These are phyloP conservation scores for Lissocephala sabroskyi DNA, from an alignment of 2,888 invertebrate species.

Conservation along the genomic window DNA sequence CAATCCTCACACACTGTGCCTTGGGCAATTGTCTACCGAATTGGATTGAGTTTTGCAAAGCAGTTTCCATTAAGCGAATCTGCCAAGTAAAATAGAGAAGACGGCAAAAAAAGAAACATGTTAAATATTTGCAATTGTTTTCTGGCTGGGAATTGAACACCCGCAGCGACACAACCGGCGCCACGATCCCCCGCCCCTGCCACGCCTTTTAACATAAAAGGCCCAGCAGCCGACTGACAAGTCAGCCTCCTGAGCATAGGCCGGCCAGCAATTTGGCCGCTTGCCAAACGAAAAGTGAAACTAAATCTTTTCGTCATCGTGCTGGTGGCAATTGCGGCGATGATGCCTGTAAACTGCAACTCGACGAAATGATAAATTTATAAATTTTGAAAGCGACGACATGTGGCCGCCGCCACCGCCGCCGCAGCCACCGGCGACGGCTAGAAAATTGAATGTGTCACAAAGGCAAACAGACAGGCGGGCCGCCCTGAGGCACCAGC, in stretches of 20 bases:
- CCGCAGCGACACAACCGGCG: too few species aligned
- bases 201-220: conserved; percentile 1
- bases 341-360: not conserved
- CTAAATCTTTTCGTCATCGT: not conserved
- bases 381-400: conserved; percentile 36
- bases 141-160: too few species aligned
- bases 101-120: too few species aligned
- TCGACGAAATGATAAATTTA: conserved; percentile 30
- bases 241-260: too few species aligned
- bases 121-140: not conserved
- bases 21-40: too few species aligned
- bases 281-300: conserved; percentile 27
- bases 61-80: too few species aligned
- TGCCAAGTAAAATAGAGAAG: too few species aligned
- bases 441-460: conserved; percentile 56
- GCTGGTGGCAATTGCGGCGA: not conserved
- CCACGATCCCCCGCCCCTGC: too few species aligned
- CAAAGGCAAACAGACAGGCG: conserved; percentile 13
- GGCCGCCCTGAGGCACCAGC: not conserved
- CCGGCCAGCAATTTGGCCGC: conserved; percentile 21
- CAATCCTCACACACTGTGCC: too few species aligned
- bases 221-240: conserved; percentile 8
- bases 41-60: too few species aligned
- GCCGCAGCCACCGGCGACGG: conserved; percentile 3
- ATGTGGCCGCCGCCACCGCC: conserved; percentile 12